Conservation (phyloP, 2,888 invertebrate genomes). For the Torymus auratus region DNA sequence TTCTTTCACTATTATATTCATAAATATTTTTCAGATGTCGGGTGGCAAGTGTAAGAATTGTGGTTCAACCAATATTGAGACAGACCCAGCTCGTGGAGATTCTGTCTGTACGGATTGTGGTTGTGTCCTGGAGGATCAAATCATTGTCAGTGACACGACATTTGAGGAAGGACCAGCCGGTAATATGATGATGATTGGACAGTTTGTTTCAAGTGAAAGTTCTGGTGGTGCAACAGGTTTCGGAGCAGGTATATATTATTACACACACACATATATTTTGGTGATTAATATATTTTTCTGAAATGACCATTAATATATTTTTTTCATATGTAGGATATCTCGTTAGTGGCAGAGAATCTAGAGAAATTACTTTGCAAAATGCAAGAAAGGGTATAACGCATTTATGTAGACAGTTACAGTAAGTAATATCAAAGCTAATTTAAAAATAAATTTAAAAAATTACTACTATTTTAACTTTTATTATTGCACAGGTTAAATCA, state of each 20-base stretch:
- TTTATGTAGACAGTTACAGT: slow-evolving; percentile 89
- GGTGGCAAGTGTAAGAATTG: slow-evolving; percentile 92
- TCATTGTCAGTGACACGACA: slow-evolving; percentile 97
- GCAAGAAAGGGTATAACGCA: slow-evolving; percentile 91
- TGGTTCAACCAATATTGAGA: slow-evolving; percentile 94
- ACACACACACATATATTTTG: slow-evolving; percentile 10
- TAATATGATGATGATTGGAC: slow-evolving; percentile 91
- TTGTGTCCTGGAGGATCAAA: slow-evolving; percentile 95
- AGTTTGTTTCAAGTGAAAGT: slow-evolving; percentile 94
- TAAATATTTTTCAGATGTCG: slow-evolving; percentile 73
- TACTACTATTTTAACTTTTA: too few species aligned
- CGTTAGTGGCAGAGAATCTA: slow-evolving; percentile 91
- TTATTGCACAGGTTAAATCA: slow-evolving; percentile 83
- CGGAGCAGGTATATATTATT: slow-evolving; percentile 80
- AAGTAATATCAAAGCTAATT: slow-evolving; percentile 58
- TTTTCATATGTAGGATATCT: slow-evolving; percentile 82
- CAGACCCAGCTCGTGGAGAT: slow-evolving; percentile 95
- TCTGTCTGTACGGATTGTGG: slow-evolving; percentile 98
- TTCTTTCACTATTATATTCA: background rate
- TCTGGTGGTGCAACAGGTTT: slow-evolving; percentile 90
- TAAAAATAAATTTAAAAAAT: background rate
- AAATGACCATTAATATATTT: slow-evolving; percentile 15
- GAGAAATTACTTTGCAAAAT: slow-evolving; percentile 93
- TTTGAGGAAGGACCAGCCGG: slow-evolving; percentile 96
- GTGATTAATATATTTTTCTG: background rate